Base-by-base conservation (phyloP, 1,140 invertebrate species). In the Magallana angulata region DNA sequence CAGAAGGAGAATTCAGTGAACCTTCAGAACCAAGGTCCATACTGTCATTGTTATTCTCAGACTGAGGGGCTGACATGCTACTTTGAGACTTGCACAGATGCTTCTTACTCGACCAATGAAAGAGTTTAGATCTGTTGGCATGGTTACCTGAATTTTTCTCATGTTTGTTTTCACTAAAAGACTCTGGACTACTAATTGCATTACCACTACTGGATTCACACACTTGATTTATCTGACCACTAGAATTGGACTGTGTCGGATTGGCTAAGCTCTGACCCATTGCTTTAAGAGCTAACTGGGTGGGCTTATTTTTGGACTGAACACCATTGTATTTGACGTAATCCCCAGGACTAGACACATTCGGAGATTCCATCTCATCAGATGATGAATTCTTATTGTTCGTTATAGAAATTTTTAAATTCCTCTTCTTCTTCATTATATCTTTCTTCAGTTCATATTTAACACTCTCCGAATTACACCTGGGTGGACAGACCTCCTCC, bases 201-300 rank as follows among this genome's bases (percentile, higher is more conserved):
- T 62, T 86, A 36, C 71, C 48, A 24, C 59, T 48, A 24, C 59
- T 48, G 36, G 83, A 62, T 36, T 48, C 83, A 84, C n/a, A 71
- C 7, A 80, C 59, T 18, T 89, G 88, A 14, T 76, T 57, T 36
- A 84, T 84, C 57, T 85, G 82, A 9, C 80, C 58, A 58, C 64
- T 59, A 11, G 57, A 57, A 81, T 62, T 84, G 16, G 62, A 57
- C 36, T 94, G 93, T 58, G 94, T 89, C 0, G 94, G 93, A n/a
- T 92, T 94, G 0, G 94, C 93, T 64, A 94, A 87, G 87, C 93
- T 94, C 85, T 94, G 93, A 11, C 93, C 93, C 48, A 94, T 94
- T 68, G 91, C 91, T 76, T 91, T 88, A 76, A 94, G 87, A 57
- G 94, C 94, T 30, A 91, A 86, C 87, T 92, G 91, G 36, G 93